Percentiles rank a stretch among this genome's conserved stretches.
These are phyloP conservation scores for Podarcis cretensis DNA, from an alignment of 2,113 vertebrate species.

Conservation along the genomic window DNA sequence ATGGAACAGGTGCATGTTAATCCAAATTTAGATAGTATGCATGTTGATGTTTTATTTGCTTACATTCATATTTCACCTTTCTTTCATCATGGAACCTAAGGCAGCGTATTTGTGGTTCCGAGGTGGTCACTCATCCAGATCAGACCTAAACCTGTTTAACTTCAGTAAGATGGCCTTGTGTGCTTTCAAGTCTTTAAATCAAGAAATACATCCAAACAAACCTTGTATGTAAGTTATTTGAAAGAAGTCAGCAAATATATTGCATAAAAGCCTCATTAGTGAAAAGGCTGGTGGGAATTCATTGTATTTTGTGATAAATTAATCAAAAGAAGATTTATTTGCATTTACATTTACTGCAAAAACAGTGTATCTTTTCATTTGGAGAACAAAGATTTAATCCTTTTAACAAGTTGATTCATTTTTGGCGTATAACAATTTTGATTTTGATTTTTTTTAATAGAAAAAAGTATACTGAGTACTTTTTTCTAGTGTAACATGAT, in stretches of 20 bases:
- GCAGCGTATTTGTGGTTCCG: too few species aligned
- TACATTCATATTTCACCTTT: too few species aligned
- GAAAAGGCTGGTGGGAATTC: constrained; percentile 54
- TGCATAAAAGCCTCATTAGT: background rate
- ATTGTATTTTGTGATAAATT: constrained; percentile 67
- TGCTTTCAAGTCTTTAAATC: background rate
- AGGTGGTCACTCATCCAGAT: too few species aligned
- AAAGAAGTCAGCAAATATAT: constrained; percentile 62
- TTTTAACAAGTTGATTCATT: constrained; percentile 76
- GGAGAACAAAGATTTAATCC: constrained; percentile 65
- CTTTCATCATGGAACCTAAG: too few species aligned
- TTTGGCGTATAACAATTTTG: constrained; percentile 72
- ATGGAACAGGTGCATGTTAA: too few species aligned
- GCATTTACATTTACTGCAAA: constrained; percentile 68
- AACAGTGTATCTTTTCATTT: constrained; percentile 66
- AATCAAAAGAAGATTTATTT: constrained; percentile 72
- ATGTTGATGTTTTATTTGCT: too few species aligned
- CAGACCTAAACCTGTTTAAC: too few species aligned
- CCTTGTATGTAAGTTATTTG: constrained; percentile 52
- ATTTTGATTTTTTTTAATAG: constrained; percentile 52
- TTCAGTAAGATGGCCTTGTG: too few species aligned
- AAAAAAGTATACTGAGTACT: constrained; percentile 39
- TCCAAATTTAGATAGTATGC: too few species aligned
- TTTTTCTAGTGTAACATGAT: constrained; percentile 71
- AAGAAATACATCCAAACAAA: constrained; percentile 55